phyloP scores from a whole-genome alignment of 2,888 invertebrate genomes.

The Xylocampa areola region DNA sequence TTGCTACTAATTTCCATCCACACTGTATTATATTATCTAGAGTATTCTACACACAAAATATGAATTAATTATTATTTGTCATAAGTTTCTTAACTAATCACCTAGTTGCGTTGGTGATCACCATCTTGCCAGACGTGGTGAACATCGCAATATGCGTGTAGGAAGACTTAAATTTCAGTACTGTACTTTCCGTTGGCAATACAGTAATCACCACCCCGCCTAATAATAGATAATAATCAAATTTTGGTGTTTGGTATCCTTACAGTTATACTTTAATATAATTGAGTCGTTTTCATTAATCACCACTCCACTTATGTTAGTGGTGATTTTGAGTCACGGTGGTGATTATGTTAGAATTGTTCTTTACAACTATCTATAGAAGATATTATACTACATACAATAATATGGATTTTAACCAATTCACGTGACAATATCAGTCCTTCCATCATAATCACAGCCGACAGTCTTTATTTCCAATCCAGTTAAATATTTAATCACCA shows the following conservation, averaged over 20 bases:
- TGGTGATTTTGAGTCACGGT: not conserved
- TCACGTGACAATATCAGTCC: conserved; percentile 6
- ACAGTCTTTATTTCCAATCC: conserved; percentile 16
- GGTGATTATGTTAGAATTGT: not conserved
- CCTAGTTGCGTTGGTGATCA: conserved; percentile 8
- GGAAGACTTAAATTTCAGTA: not conserved
- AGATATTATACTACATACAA: conserved; percentile 10
- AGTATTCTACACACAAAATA: not conserved
- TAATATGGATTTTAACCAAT: conserved; percentile 9
- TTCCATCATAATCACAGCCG: conserved; percentile 19
- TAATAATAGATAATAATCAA: not conserved
- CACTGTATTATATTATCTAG: not conserved
- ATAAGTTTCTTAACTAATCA: not conserved
- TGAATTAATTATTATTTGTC: conserved; percentile 29
- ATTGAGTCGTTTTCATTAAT: conserved; percentile 1
- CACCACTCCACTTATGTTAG: conserved; percentile 9
- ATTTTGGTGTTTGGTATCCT: conserved; percentile 25
- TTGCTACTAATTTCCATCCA: no score
- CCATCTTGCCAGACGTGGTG: not conserved
- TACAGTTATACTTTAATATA: not conserved
- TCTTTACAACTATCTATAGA: not conserved
- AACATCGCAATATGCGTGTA: not conserved
- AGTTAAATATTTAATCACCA: not conserved
- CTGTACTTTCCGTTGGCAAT: not conserved
- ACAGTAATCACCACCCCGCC: conserved; percentile 13